phyloP scores from a whole-genome alignment of 2,888 invertebrate genomes.

The Heliconius aoede region DNA sequence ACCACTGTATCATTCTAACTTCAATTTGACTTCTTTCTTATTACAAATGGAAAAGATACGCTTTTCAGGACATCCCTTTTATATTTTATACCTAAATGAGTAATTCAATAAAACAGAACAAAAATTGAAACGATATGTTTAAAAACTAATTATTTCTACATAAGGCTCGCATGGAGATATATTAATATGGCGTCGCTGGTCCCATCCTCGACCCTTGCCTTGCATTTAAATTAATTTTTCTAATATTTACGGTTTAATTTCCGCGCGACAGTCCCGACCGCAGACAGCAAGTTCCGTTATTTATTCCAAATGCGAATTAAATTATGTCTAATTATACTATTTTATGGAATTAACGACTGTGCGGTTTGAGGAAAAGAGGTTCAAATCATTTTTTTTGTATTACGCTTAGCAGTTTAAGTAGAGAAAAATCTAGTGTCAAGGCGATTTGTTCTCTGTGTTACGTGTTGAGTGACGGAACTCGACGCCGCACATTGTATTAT shows the following conservation, averaged over 20 bases:
- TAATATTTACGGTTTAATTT: conserved; percentile 46
- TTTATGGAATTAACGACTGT: conserved; percentile 2
- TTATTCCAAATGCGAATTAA: conserved; percentile 41
- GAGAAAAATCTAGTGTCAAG: not conserved
- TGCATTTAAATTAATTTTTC: conserved; percentile 36
- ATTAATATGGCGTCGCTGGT: conserved; percentile 7
- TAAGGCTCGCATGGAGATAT: not conserved
- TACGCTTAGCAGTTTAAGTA: not conserved
- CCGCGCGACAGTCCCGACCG: conserved; percentile 42
- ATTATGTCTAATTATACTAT: conserved; percentile 41
- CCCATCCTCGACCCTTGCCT: conserved; percentile 18
- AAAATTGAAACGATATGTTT: not conserved
- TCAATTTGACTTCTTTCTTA: not conserved
- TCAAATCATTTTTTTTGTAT: not conserved
- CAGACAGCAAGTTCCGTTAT: conserved; percentile 36
- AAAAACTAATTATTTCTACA: conserved; percentile 2
- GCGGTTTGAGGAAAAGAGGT: not conserved
- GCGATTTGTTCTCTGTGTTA: not conserved
- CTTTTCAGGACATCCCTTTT: not conserved
- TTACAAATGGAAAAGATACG: not conserved
- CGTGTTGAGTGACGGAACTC: too few relatives aligned
- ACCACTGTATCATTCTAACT: not conserved
- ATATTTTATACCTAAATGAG: not conserved
- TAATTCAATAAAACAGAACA: not conserved
- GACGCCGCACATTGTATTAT: too few relatives aligned